Percentiles rank a stretch among this genome's conserved stretches.
Conservation (phyloP, 2,797 vertebrate species). For the Chiroxiphia lanceolata region DNA sequence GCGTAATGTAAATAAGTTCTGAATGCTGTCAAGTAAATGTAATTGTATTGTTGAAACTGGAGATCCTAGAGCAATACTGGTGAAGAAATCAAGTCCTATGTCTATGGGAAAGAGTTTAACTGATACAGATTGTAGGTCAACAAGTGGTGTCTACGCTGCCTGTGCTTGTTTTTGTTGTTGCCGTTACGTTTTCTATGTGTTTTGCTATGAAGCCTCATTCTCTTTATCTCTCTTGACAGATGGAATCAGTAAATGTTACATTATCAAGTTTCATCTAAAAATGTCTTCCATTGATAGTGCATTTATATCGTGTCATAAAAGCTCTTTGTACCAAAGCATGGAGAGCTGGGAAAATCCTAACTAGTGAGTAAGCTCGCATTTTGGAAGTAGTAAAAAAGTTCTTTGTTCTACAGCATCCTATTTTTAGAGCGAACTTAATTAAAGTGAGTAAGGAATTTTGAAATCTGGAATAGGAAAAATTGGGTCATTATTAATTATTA, state of each 20-base stretch:
- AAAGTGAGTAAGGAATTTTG: slow-evolving; percentile 65
- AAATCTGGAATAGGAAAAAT: slow-evolving; percentile 57
- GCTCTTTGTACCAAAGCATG: slow-evolving; percentile 51
- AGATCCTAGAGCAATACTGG: neutral
- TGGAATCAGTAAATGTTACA: slow-evolving; percentile 58
- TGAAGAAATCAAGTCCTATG: neutral
- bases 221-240: slow-evolving; percentile 58
- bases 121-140: neutral
- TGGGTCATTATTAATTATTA: slow-evolving; percentile 71
- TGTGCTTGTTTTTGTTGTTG: neutral
- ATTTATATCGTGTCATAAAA: slow-evolving; percentile 57
- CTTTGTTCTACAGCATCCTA: slow-evolving; percentile 68
- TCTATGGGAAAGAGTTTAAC: neutral
- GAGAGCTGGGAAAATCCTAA: slow-evolving; percentile 64
- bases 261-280: slow-evolving; percentile 69
- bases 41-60: neutral
- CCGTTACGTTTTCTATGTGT: neutral
- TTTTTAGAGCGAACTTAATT: slow-evolving; percentile 72
- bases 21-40: slow-evolving; percentile 29
- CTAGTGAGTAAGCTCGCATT: slow-evolving; percentile 68
- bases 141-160: neutral
- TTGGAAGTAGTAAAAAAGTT: slow-evolving; percentile 64
- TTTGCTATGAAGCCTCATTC: slow-evolving; percentile 24
- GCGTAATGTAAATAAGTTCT: neutral
- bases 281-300: slow-evolving; percentile 60